These are phyloP conservation scores for Micoletzkya japonica DNA, from an alignment of 2,888 invertebrate genomes.

Conservation along the genomic window DNA sequence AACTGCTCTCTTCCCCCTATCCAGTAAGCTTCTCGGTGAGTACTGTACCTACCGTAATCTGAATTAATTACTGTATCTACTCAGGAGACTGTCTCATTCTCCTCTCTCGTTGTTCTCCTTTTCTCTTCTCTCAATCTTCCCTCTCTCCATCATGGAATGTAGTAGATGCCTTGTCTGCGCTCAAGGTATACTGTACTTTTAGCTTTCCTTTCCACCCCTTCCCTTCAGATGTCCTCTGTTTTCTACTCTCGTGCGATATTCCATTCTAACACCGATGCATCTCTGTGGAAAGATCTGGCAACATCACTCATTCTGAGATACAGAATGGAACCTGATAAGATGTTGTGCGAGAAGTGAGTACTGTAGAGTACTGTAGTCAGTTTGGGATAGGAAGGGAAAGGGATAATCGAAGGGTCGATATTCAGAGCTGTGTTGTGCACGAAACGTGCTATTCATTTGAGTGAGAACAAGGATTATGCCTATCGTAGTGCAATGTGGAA, in stretches of 20 bases:
- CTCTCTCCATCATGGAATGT: slow-evolving; percentile 7
- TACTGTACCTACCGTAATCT: not conserved
- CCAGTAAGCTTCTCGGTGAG: slow-evolving; percentile 1
- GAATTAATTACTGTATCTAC: not conserved
- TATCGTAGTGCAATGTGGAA: no score
- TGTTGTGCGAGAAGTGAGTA: no score
- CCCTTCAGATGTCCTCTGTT: not conserved
- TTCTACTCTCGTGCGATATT: slow-evolving; percentile 1
- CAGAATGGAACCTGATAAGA: not conserved
- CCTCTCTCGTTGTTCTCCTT: slow-evolving; percentile 2
- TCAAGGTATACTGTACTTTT: not conserved
- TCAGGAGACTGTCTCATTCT: slow-evolving; percentile 3
- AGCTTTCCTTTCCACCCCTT: not conserved
- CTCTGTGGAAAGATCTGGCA: not conserved
- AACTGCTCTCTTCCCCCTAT: not conserved
- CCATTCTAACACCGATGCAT: not conserved
- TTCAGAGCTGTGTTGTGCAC: no score
- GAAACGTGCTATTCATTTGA: no score
- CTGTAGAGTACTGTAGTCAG: not conserved
- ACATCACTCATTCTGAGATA: not conserved
- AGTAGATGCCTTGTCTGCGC: not conserved
- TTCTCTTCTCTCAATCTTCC: not conserved
- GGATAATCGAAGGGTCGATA: no score
- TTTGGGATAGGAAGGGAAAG: not conserved
- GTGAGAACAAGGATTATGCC: no score